These are phyloP conservation scores for Furcifer pardalis DNA, from an alignment of 2,797 vertebrate species.

Conservation along the genomic window DNA sequence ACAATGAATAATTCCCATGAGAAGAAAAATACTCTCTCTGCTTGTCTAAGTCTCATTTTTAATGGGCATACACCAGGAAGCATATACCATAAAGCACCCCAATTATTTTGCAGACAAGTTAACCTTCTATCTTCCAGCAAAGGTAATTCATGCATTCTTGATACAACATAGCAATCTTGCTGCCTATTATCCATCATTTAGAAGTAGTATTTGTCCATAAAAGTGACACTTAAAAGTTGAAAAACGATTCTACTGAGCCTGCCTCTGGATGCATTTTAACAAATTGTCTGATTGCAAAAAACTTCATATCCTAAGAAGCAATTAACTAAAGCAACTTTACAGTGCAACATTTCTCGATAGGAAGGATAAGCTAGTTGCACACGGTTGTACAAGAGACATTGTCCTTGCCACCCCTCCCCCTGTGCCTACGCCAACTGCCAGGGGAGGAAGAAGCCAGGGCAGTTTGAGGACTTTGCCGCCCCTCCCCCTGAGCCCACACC, in stretches of 20 bases:
- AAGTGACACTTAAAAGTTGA: conserved; percentile 84
- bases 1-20: conserved; percentile 64
- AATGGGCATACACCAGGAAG: conserved; percentile 62
- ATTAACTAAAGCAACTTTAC: conserved; percentile 82
- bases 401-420: too few species aligned
- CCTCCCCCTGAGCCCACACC: too few species aligned
- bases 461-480: too few species aligned
- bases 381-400: too few species aligned
- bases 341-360: too few species aligned
- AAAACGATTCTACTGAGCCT: conserved; percentile 77
- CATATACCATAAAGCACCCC: conserved; percentile 76
- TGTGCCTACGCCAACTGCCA: too few species aligned
- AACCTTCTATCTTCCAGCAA: conserved; percentile 79
- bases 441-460: too few species aligned
- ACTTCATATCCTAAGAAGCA: conserved; percentile 77
- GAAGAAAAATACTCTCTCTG: conserved; percentile 64
- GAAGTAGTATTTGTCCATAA: conserved; percentile 84
- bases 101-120: conserved; percentile 79
- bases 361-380: too few species aligned
- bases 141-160: conserved; percentile 78
- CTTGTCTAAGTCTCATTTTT: conserved; percentile 62
- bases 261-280: conserved; percentile 78
- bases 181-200: conserved; percentile 83
- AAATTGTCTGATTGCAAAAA: conserved; percentile 76
- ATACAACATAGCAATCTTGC: conserved; percentile 73